Percentiles rank a stretch among this genome's conserved stretches.
Conservation (phyloP, 2,797 vertebrate genomes). For the Leucoraja ocellata region DNA sequence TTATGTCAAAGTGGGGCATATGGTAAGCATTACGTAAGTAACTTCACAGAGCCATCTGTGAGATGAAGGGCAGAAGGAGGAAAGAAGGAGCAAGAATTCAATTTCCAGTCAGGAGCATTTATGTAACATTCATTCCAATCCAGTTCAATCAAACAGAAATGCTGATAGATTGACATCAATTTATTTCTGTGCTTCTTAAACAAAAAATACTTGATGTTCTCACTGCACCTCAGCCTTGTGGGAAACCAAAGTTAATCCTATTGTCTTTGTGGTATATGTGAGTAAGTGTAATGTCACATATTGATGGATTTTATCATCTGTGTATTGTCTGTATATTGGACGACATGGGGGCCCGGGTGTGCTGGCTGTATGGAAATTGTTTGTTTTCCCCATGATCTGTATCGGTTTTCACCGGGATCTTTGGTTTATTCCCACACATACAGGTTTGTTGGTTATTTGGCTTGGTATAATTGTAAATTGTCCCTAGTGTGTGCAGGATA, state of each 20-base stretch:
- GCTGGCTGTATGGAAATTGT: no score
- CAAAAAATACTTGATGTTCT: not conserved
- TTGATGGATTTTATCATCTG: no score
- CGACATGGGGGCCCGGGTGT: no score
- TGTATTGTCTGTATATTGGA: no score
- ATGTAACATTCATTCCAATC: not conserved
- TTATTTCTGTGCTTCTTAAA: not conserved
- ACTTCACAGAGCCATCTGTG: slow-evolving; percentile 10
- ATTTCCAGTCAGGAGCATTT: not conserved
- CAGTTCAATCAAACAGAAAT: not conserved
- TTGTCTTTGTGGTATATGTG: no score
- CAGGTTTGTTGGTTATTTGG: no score
- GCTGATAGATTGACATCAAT: not conserved
- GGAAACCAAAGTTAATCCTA: not conserved
- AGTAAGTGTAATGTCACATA: no score
- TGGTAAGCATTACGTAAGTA: slow-evolving; percentile 22
- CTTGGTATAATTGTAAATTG: no score
- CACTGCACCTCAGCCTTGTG: not conserved
- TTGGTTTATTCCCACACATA: no score
- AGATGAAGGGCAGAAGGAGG: slow-evolving; percentile 25
- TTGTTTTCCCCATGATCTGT: no score
- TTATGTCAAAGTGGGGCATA: slow-evolving; percentile 23
- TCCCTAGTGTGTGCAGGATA: no score
- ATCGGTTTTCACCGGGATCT: no score
- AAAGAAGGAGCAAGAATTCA: not conserved